These are phyloP conservation scores for Bubo scandiacus DNA, from an alignment of 2,113 vertebrate species.

Conservation along the genomic window DNA sequence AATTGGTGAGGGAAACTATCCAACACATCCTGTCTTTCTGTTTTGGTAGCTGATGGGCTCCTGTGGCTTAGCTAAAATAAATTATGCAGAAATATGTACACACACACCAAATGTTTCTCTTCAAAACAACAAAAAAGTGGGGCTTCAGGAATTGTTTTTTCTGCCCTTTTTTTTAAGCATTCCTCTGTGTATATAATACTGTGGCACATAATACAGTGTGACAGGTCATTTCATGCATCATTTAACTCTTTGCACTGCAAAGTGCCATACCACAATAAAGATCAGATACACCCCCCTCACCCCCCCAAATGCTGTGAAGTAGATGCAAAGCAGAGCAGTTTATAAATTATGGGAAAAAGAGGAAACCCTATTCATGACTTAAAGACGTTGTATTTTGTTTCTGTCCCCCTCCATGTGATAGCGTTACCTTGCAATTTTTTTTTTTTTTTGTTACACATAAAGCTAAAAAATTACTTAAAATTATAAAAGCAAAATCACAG, in stretches of 20 bases:
- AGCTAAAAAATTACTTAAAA: neutral
- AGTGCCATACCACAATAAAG: slow-evolving; percentile 20
- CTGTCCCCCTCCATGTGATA: neutral
- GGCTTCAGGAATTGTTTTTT: neutral
- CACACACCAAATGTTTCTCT: neutral
- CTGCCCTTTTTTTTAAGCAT: neutral
- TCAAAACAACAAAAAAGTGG: neutral
- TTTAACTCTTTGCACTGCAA: slow-evolving; percentile 66
- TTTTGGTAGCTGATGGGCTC: neutral
- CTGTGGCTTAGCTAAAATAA: neutral
- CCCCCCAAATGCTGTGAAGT: neutral
- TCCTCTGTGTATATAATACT: neutral
- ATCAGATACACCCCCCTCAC: neutral
- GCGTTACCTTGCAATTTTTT: neutral
- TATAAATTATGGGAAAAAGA: neutral
- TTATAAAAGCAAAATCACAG: neutral
- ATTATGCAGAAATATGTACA: neutral
- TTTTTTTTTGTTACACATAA: neutral
- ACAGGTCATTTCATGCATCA: slow-evolving; percentile 73
- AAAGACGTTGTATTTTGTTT: neutral
- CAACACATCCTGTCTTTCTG: neutral
- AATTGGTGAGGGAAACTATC: neutral
- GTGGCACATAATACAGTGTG: slow-evolving; percentile 33
- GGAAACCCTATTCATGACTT: neutral
- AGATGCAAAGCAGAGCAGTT: neutral